Evolutionary conservation across 2,797 vertebrate genomes (phyloP).

Genomic region (Acipenser transmontanus): DNA sequence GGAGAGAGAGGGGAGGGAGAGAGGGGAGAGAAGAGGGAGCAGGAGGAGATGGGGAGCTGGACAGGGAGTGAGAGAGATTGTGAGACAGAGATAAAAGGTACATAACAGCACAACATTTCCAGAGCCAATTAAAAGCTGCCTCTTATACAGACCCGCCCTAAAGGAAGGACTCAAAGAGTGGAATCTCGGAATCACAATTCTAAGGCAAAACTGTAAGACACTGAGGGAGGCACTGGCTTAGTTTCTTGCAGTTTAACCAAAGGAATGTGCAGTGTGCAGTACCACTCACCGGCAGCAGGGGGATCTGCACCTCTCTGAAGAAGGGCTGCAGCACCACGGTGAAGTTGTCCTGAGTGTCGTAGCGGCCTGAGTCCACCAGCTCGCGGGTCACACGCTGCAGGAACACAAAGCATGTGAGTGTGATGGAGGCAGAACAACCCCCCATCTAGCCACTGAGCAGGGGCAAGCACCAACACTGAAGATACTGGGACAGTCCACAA

Average conservation of each 20-base stretch:
- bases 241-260: no score
- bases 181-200: no score
- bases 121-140: no score
- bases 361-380: slow-evolving; percentile 72
- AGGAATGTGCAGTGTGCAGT: not conserved
- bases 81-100: no score
- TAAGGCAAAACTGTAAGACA: no score
- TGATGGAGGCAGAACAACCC: no score
- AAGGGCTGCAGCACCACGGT: slow-evolving; percentile 84
- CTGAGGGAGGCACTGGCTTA: no score
- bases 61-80: not conserved
- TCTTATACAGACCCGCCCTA: no score
- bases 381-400: slow-evolving; percentile 55
- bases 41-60: not conserved
- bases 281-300: slow-evolving; percentile 55
- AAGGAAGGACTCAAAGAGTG: no score
- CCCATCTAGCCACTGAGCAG: no score
- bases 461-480: slow-evolving; percentile 5
- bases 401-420: not conserved
- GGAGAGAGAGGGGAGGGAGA: not conserved
- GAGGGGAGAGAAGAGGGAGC: slow-evolving; percentile 1
- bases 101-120: no score
- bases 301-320: slow-evolving; percentile 51
- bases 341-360: slow-evolving; percentile 75
- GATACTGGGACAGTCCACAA: not conserved